A percentile compares a stretch with the other conserved stretches of the same genome.
phyloP scores from a whole-genome alignment of 2,797 vertebrate genomes.

The Ceyx erithaca region DNA sequence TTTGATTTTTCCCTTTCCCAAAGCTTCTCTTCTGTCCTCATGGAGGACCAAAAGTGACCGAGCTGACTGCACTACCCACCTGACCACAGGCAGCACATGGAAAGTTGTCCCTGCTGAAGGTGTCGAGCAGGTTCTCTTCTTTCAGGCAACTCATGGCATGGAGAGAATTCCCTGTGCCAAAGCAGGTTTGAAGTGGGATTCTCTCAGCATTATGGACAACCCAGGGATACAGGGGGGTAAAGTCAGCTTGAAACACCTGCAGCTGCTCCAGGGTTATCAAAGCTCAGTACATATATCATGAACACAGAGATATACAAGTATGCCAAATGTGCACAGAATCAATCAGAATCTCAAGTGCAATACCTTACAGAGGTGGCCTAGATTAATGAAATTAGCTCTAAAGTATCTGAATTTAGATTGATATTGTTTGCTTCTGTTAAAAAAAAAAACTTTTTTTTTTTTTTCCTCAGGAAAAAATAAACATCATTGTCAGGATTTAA shows the following conservation, averaged over 20 bases:
- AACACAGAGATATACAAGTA: neutral
- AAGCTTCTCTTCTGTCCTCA: neutral
- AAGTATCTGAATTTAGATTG: neutral
- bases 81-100: neutral
- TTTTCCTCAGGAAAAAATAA: neutral
- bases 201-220: neutral
- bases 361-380: neutral
- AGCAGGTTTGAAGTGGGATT: neutral
- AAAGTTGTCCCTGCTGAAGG: neutral
- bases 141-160: neutral
- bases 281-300: neutral
- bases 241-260: neutral
- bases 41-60: neutral
- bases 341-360: neutral
- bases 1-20: neutral
- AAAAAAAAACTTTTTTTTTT: neutral
- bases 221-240: rapidly evolving
- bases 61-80: neutral
- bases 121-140: neutral
- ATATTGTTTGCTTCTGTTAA: neutral
- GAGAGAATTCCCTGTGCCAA: neutral
- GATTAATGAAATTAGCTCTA: neutral
- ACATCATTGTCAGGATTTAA: neutral
- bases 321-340: neutral
- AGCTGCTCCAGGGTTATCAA: neutral